A percentile compares a stretch with the other conserved stretches of the same genome.
Evolutionary conservation across 1,140 invertebrate species (phyloP).

Genomic region (Hyles euphorbiae): DNA sequence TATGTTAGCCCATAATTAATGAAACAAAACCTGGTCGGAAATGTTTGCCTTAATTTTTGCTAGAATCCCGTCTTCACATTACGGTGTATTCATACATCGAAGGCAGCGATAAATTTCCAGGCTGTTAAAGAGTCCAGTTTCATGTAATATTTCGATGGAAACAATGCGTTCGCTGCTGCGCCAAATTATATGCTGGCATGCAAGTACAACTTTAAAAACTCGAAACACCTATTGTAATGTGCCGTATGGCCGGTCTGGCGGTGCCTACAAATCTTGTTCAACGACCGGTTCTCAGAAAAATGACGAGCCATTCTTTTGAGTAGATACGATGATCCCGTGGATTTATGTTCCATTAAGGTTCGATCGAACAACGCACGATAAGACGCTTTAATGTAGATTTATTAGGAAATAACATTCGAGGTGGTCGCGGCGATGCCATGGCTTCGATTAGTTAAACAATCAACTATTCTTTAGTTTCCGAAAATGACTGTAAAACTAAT

Average conservation of each 20-base stretch:
- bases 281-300: conserved; percentile 60
- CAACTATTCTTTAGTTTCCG: too few relatives aligned
- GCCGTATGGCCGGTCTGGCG: conserved; percentile 28
- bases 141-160: conserved; percentile 14
- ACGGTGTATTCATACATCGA: not conserved
- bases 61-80: too few relatives aligned
- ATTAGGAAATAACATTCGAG: too few relatives aligned
- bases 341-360: conserved; percentile 1
- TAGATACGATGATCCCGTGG: conserved; percentile 11
- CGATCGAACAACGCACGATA: conserved; percentile 1
- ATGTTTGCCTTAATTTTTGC: too few relatives aligned
- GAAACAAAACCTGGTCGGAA: too few relatives aligned
- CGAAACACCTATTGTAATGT: conserved; percentile 46
- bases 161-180: conserved; percentile 42
- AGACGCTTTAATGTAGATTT: not conserved
- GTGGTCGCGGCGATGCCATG: too few relatives aligned
- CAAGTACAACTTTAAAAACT: conserved; percentile 28
- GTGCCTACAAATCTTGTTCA: conserved; percentile 19
- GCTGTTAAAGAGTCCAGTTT: conserved; percentile 10
- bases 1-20: too few relatives aligned
- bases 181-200: conserved; percentile 29
- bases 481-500: too few relatives aligned
- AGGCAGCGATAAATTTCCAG: conserved; percentile 27
- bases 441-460: too few relatives aligned
- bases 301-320: conserved; percentile 38